A percentile compares a stretch with the other conserved stretches of the same genome.
phyloP scores from a whole-genome alignment of 2,888 invertebrate genomes.

The Drosophila birchii region DNA sequence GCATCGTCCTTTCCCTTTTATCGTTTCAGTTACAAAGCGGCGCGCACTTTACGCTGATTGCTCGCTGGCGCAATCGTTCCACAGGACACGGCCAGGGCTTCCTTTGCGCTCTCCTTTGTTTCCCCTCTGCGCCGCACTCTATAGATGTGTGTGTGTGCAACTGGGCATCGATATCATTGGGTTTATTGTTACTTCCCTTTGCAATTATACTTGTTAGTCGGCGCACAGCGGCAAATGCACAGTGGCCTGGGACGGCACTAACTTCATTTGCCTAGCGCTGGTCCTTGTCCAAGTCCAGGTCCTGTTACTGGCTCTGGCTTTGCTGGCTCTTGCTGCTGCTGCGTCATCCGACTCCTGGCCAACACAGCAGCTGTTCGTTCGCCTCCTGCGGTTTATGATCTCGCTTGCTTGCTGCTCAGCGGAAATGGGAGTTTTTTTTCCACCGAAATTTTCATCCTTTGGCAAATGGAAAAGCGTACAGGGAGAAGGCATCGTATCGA shows the following conservation, averaged over 20 bases:
- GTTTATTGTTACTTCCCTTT: conserved; percentile 78
- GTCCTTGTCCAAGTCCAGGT: neutral
- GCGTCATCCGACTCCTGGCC: conserved; percentile 49
- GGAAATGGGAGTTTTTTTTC: conserved; percentile 7
- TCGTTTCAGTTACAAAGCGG: conserved; percentile 79
- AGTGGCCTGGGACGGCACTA: conserved; percentile 27
- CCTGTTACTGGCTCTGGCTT: neutral
- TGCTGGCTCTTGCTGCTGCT: no score
- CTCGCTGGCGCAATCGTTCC: conserved; percentile 73
- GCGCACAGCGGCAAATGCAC: conserved; percentile 46
- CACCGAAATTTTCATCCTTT: conserved; percentile 13
- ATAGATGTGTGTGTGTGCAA: conserved; percentile 28
- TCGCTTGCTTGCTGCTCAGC: neutral
- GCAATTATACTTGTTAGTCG: conserved; percentile 77
- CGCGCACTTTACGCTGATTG: conserved; percentile 79
- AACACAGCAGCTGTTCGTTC: no score
- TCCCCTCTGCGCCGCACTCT: conserved; percentile 1
- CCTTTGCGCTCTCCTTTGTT: conserved; percentile 13
- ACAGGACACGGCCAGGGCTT: conserved; percentile 37
- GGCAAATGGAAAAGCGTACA: neutral
- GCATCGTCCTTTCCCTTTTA: conserved; percentile 50
- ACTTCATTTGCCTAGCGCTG: conserved; percentile 44
- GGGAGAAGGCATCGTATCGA: conserved; percentile 4
- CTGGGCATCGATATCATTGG: conserved; percentile 72
- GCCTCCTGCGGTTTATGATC: conserved; percentile 18